phyloP scores from a whole-genome alignment of 2,113 vertebrate genomes.

The Onychorhynchus coronatus region DNA sequence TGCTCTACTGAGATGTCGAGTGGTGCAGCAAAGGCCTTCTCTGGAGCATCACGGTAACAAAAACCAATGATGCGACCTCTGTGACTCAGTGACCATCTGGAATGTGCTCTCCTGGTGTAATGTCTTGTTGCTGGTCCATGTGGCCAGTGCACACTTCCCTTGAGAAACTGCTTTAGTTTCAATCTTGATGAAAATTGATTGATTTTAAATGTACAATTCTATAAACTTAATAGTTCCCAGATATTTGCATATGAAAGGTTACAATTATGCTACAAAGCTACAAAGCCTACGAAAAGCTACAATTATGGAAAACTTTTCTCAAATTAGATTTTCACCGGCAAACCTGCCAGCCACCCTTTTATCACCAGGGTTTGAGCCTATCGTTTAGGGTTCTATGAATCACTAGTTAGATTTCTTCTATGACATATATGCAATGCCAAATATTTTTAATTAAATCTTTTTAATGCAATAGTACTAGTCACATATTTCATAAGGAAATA shows the following conservation, averaged over 20 bases:
- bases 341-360: not conserved
- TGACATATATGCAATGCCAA: not conserved
- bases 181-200: not conserved
- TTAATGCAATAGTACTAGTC: not conserved
- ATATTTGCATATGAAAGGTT: not conserved
- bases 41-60: not conserved
- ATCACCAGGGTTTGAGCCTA: not conserved
- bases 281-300: not conserved
- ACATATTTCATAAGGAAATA: not conserved
- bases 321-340: not conserved
- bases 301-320: not conserved
- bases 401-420: not conserved
- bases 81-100: not conserved
- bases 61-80: not conserved
- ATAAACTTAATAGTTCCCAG: not conserved
- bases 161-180: not conserved
- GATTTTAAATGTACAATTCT: not conserved
- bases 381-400: not conserved
- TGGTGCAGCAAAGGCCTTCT: not conserved
- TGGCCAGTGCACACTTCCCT: no score
- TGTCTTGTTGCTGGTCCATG: not conserved
- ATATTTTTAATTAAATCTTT: not conserved
- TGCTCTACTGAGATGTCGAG: not conserved
- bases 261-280: not conserved
- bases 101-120: rapidly evolving